Evolutionary conservation across 64 coral and sea anemone species (phyloP).

Genomic region (Porites australiensis): DNA sequence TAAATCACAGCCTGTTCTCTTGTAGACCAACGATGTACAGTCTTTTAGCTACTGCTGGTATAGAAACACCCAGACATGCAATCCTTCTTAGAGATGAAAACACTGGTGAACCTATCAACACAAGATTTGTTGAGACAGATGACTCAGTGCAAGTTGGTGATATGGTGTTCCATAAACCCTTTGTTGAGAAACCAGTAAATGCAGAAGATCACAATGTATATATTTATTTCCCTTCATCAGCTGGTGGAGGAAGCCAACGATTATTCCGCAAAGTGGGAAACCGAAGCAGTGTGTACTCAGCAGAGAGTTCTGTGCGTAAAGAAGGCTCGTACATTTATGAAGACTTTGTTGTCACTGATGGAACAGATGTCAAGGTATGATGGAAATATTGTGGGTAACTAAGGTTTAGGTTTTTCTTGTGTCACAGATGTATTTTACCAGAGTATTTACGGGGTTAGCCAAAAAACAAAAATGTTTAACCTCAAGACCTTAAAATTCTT

Average conservation of each 20-base stretch:
- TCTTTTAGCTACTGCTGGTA: slow-evolving; percentile 71
- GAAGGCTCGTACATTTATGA: slow-evolving; percentile 98
- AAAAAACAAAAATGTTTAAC: too few relatives aligned
- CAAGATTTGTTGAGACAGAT: slow-evolving; percentile 86
- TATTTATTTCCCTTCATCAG: slow-evolving; percentile 93
- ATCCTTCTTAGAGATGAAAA: slow-evolving; percentile 86
- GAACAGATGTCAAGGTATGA: slow-evolving; percentile 96
- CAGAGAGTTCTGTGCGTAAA: slow-evolving; percentile 90
- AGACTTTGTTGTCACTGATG: slow-evolving; percentile 97
- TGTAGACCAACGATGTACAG: slow-evolving; percentile 89
- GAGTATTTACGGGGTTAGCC: too few relatives aligned
- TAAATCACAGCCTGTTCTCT: neutral
- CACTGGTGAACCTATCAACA: slow-evolving; percentile 72
- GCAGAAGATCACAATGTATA: slow-evolving; percentile 96
- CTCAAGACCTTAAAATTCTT: too few relatives aligned
- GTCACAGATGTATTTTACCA: too few relatives aligned
- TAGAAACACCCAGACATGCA: slow-evolving; percentile 90
- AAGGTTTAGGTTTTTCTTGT: too few relatives aligned
- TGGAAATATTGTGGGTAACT: neutral
- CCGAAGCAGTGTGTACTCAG: slow-evolving; percentile 94
- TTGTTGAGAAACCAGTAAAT: slow-evolving; percentile 96
- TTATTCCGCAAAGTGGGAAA: slow-evolving; percentile 97
- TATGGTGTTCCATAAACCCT: slow-evolving; percentile 95
- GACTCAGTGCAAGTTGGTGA: slow-evolving; percentile 93
- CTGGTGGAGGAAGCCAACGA: slow-evolving; percentile 95